Evolutionary conservation across 2,888 invertebrate species (phyloP), one percentile per base, ranked within the genome.

Genomic region (Caenorhabditis sp.): DNA sequence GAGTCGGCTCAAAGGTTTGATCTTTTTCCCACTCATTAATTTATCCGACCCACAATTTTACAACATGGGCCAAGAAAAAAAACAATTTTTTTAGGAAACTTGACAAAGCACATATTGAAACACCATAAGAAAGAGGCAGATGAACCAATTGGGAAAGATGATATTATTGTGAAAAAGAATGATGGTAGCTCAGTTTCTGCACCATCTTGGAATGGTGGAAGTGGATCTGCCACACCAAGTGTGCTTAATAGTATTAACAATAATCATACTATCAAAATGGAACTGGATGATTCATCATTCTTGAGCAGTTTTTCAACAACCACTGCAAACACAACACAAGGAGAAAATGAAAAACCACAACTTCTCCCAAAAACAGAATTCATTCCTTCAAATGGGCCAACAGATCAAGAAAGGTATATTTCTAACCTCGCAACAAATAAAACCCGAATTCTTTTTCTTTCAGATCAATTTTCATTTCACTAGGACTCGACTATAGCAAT

Each of bases 101-200:
- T 88, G 23, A 88, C 88, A 50, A 88, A 88, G 62, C 88, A 88
- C 76, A 88, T 88, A 56, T 76, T 88, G 60, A 88, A 88, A 66
- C 88, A 88, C 72, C 88, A 88, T 76, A 87, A 87, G 63, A 77
- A 79, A 65, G 88, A 88, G 66, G 84, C 84, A 49, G 82, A 75
- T 54, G 88, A 84, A 57, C 79, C 78, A 67, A 86, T 88, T 66
- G 86, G 84, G 54, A 87, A 84, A 64, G 87, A 88, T 72, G 88
- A 88, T 66, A 87, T 87, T 58, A 88, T 88, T 67, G 83, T 88
- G 43, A 86, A 87, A 67, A 88, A 88, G 50, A 59, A 68, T n/a
- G 63, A 67, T 57, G 72, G 67, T n/a, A n/a, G n/a, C 2, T 10
- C 64, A 50, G 3, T 56, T 21, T 23, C 67, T 38, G 38, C 70